These are phyloP conservation scores for Eupleurogrammus muticus DNA, from an alignment of 2,797 vertebrate species.

Conservation along the genomic window DNA sequence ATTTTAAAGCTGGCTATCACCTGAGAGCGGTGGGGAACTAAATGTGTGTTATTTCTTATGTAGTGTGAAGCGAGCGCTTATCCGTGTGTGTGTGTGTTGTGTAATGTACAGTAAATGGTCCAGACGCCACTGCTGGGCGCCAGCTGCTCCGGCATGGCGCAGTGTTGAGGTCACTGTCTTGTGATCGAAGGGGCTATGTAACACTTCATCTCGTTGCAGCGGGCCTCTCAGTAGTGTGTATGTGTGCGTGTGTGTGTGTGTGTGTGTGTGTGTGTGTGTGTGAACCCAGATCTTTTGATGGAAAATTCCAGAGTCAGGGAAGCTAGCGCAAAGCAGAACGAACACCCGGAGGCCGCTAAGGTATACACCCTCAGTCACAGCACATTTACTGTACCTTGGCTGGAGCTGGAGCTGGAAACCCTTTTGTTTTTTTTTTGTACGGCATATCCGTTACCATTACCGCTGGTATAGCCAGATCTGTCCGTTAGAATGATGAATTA, in stretches of 20 bases:
- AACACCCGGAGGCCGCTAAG: slow-evolving; percentile 16
- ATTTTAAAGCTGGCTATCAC: not conserved
- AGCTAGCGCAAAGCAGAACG: slow-evolving; percentile 22
- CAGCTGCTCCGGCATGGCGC: slow-evolving; percentile 51
- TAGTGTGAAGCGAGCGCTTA: not conserved
- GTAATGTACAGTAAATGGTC: slow-evolving; percentile 29
- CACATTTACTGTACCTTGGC: slow-evolving; percentile 33
- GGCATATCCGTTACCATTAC: not conserved
- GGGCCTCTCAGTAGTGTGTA: slow-evolving; percentile 17
- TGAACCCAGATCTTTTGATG: slow-evolving; percentile 38
- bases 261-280: slow-evolving; percentile 3
- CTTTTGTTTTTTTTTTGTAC: slow-evolving; percentile 11
- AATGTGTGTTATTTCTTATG: too few species aligned
- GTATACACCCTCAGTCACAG: slow-evolving; percentile 22
- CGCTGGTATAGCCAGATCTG: not conserved
- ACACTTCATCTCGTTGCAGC: slow-evolving; percentile 53
- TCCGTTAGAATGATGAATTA: not conserved
- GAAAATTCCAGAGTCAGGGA: slow-evolving; percentile 57
- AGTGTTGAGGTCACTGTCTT: slow-evolving; percentile 66
- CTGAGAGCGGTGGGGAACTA: not conserved
- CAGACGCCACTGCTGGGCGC: slow-evolving; percentile 17
- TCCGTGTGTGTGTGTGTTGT: not conserved
- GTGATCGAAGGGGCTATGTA: slow-evolving; percentile 60
- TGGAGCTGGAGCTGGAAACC: slow-evolving; percentile 19
- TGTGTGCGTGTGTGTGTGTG: slow-evolving; percentile 10